Evolutionary conservation across 1,140 invertebrate species (phyloP).

Genomic region (Laupala kohalensis): DNA sequence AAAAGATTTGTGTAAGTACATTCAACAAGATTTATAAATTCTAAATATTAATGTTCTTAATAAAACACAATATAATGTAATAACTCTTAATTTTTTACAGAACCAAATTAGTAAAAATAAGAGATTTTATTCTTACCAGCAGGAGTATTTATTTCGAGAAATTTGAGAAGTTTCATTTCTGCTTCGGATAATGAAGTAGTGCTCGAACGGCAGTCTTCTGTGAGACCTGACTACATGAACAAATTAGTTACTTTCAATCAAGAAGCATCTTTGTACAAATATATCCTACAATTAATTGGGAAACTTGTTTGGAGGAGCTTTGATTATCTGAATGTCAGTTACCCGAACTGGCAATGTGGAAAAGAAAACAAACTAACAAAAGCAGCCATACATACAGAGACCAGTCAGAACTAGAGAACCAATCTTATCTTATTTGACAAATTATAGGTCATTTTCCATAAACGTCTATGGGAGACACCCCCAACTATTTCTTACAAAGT

Average conservation of each 20-base stretch:
- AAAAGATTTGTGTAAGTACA: neutral
- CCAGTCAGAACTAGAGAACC: no score
- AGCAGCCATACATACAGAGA: neutral
- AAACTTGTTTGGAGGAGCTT: neutral
- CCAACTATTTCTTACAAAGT: no score
- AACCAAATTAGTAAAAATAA: no score
- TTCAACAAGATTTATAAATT: neutral
- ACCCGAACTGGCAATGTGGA: neutral
- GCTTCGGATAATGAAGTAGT: conserved; percentile 47
- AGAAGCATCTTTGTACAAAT: no score
- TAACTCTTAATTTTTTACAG: neutral
- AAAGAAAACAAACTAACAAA: neutral
- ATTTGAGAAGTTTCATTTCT: conserved; percentile 56
- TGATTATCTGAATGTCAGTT: no score
- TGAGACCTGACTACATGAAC: conserved; percentile 56
- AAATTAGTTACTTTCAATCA: no score
- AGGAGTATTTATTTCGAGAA: conserved; percentile 54
- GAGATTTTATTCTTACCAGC: conserved; percentile 27
- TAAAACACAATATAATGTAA: neutral
- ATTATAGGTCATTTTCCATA: neutral
- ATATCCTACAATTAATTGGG: no score
- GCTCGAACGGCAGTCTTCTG: conserved; percentile 52
- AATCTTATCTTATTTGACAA: no score
- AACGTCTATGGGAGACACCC: neutral
- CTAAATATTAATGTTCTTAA: neutral